Percentiles rank a stretch among this genome's conserved stretches.
phyloP scores from a whole-genome alignment of 2,888 invertebrate genomes.

The Troides helena region DNA sequence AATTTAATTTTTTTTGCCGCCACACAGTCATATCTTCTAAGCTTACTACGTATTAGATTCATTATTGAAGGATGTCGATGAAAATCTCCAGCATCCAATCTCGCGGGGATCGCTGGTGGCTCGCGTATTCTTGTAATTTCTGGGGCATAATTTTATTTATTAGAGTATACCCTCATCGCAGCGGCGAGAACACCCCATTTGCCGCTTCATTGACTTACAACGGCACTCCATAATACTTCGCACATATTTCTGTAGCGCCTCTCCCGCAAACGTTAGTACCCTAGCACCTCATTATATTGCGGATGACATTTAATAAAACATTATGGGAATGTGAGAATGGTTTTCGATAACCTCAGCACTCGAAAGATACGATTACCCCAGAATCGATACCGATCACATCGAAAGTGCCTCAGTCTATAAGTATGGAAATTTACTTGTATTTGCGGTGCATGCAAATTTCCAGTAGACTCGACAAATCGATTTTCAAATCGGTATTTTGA shows the following conservation, averaged over 20 bases:
- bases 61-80: conserved; percentile 74
- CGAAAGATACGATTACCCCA: conserved; percentile 17
- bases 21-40: conserved; percentile 48
- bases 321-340: conserved; percentile 67
- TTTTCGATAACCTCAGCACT: conserved; percentile 64
- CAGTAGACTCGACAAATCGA: conserved; percentile 6
- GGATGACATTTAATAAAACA: conserved; percentile 80
- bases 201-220: conserved; percentile 81
- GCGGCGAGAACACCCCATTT: conserved; percentile 76
- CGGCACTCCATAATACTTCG: conserved; percentile 79
- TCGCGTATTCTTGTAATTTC: conserved; percentile 79
- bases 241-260: conserved; percentile 79
- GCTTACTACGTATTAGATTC: conserved; percentile 73
- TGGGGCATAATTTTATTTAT: conserved; percentile 80
- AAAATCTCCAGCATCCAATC: conserved; percentile 75
- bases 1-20: conserved; percentile 50
- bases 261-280: conserved; percentile 67
- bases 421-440: conserved; percentile 11
- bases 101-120: conserved; percentile 66
- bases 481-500: conserved; percentile 10
- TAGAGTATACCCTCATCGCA: conserved; percentile 71
- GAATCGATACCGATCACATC: conserved; percentile 15
- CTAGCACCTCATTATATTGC: conserved; percentile 79
- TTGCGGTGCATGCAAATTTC: conserved; percentile 5
- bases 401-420: conserved; percentile 9